Evolutionary conservation across 2,888 invertebrate genomes (phyloP), one percentile per base, ranked within the genome.

Genomic region (Nephrotoma guestfalica): DNA sequence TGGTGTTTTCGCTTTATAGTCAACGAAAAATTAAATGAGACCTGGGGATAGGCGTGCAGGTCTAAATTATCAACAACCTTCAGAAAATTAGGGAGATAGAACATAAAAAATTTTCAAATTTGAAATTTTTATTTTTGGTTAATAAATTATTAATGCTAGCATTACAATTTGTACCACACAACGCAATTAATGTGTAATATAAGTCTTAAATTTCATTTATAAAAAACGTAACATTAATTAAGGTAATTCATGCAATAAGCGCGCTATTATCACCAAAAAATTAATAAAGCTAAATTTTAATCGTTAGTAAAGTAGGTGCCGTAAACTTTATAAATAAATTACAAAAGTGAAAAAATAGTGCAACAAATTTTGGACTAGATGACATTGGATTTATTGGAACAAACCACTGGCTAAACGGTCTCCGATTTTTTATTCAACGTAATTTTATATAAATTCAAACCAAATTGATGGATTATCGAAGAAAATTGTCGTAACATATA

Each of bases 381-480:
- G 6, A 30, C 30, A 71, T 13, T 30, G 0, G 30, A 30, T 71
- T 71, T 3, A 71, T 9, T 11, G 30, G 7, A 71, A 9, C 30
- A 4, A 18, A 30, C 11, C 30, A 18, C 6, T 57, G 30, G 30
- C 71, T 71, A 71, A 71, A 71, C 11, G 30, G 71, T 30, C 11
- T 71, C 71, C 18, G 71, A 30, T 30, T 41, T 85, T 15, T 85
- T 85, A 43, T 18, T 41, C 41, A 85, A 18, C 88, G 92, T 91
- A 88, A 93, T 91, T 89, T 91, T 91, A 87, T 93, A 90, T 57
- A 93, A 89, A n/a, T 92, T 89, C 87, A 93, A 90, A n/a, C 92
- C 92, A 88, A 93, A 93, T 87, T 93, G 92, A 87, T 91, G 91
- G 11, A 92, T 88, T 88, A 92, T 91, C 11, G 91, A 91, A 11